Conservation (phyloP, 2,797 vertebrate species). For the Bovichtus diacanthus region DNA sequence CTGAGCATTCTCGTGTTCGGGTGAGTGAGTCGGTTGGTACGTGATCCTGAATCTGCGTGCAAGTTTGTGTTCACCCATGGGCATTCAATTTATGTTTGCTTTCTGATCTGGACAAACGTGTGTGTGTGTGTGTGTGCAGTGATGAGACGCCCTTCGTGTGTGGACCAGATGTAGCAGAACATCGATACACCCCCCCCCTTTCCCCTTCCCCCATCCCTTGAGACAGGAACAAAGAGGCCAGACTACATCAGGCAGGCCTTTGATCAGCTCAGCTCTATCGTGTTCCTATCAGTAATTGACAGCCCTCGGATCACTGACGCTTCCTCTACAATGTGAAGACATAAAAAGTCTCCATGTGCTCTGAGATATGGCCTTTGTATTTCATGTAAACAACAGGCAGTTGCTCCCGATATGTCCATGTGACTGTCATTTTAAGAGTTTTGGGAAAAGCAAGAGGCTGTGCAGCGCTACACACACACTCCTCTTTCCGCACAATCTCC, state of each 20-base stretch:
- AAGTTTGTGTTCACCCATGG: constrained; percentile 10
- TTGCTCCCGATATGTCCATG: not conserved
- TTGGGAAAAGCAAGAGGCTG: not conserved
- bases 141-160: constrained; percentile 45
- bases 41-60: not conserved
- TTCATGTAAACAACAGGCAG: constrained; percentile 9
- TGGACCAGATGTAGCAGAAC: constrained; percentile 54
- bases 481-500: constrained; percentile 21
- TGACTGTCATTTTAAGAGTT: constrained; percentile 1
- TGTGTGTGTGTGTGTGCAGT: constrained; percentile 2
- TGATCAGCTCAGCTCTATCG: constrained; percentile 69
- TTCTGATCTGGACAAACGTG: constrained; percentile 38
- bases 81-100: constrained; percentile 32
- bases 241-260: constrained; percentile 74
- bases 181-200: constrained; percentile 4
- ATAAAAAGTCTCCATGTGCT: constrained; percentile 18
- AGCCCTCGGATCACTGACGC: constrained; percentile 42
- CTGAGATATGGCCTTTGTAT: constrained; percentile 1
- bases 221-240: constrained; percentile 79
- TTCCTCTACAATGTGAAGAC: constrained; percentile 30
- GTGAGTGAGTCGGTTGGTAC: not conserved
- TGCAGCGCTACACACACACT: not conserved
- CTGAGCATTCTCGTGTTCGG: not conserved
- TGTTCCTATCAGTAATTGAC: constrained; percentile 73
- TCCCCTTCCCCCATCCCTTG: constrained; percentile 48